Conservation (phyloP, 1,140 invertebrate species). For the Conopomorpha cramerella region DNA sequence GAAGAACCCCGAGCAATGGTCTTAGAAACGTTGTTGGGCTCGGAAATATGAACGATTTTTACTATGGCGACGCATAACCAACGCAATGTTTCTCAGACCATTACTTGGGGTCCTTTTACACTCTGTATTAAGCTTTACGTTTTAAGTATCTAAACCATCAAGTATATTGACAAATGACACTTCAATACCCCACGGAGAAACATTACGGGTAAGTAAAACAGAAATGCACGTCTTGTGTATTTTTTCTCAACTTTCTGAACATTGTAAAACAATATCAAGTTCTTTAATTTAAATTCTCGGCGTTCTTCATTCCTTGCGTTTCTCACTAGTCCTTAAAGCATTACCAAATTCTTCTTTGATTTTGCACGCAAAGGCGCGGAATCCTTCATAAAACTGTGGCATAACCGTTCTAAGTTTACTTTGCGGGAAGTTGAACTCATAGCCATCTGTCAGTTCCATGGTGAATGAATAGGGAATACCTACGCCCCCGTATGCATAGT, state of each 20-base stretch:
- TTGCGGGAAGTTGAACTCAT: constrained; percentile 9
- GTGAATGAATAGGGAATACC: constrained; percentile 64
- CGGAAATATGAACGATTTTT: no score
- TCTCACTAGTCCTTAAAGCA: no score
- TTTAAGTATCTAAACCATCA: no score
- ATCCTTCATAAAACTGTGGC: not conserved
- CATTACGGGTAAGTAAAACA: not conserved
- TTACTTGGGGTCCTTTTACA: no score
- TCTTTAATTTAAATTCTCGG: not conserved
- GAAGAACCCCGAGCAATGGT: no score
- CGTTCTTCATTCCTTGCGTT: no score
- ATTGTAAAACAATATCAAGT: not conserved
- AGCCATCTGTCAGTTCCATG: constrained; percentile 56
- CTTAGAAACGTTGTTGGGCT: no score
- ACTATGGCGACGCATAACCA: no score
- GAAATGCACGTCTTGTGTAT: not conserved
- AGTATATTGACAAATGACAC: no score
- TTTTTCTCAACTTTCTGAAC: not conserved
- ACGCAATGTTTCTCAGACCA: no score
- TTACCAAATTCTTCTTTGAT: not conserved
- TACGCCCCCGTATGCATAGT: constrained; percentile 63
- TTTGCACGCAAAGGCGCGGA: not conserved
- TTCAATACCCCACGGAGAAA: no score
- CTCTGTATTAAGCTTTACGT: no score
- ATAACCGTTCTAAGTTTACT: not conserved